A percentile compares a stretch with the other conserved stretches of the same genome.
Conservation (phyloP, 2,113 vertebrate species). For the Misgurnus anguillicaudatus region DNA sequence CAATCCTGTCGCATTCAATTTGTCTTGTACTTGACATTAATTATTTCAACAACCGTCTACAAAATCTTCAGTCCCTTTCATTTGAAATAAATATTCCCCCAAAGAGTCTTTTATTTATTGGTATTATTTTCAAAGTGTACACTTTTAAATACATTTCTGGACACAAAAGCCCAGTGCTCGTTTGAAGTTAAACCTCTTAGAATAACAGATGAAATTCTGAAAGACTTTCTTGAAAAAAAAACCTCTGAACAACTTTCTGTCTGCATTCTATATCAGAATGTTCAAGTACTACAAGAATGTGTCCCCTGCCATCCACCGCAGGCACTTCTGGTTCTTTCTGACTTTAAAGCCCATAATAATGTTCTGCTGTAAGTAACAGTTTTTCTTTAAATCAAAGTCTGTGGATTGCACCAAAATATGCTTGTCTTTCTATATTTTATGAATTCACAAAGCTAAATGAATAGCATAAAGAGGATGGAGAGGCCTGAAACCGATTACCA, state of each 20-base stretch:
- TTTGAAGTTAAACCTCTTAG: not conserved
- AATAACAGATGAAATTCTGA: not conserved
- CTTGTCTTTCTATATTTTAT: conserved; percentile 32
- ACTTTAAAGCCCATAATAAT: conserved; percentile 1
- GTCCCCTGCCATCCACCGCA: not conserved
- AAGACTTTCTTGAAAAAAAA: not conserved
- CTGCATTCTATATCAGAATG: not conserved
- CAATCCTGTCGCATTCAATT: too few species aligned
- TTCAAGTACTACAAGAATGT: not conserved
- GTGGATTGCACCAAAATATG: not conserved
- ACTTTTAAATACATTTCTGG: not conserved
- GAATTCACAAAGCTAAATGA: not conserved
- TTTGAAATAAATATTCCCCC: too few species aligned
- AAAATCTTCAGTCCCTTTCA: too few species aligned
- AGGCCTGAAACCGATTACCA: not conserved
- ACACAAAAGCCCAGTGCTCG: not conserved
- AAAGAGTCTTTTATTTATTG: not conserved
- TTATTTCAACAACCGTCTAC: too few species aligned
- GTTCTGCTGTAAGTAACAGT: not conserved
- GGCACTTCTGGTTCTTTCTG: not conserved
- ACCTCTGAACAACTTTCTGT: not conserved
- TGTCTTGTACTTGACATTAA: too few species aligned
- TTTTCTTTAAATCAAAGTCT: not conserved
- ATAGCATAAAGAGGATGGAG: conserved; percentile 5
- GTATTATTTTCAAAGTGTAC: not conserved